Conservation (phyloP, 2,888 invertebrate species). For the Boloria euphrosyne region DNA sequence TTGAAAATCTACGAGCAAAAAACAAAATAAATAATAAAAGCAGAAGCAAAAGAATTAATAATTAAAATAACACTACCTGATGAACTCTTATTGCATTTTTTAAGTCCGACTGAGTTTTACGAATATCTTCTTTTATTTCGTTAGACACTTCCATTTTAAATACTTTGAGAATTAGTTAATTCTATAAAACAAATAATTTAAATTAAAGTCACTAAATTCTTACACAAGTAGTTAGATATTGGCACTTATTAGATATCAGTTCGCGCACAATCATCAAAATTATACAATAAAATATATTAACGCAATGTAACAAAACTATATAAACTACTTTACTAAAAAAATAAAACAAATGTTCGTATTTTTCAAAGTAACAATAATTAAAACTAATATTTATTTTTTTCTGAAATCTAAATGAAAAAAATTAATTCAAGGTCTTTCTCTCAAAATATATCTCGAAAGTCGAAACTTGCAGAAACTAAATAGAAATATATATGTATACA, state of each 20-base stretch:
- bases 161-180: slow-evolving; percentile 2
- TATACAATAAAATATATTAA: too few species aligned
- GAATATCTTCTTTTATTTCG: slow-evolving; percentile 83
- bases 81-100: slow-evolving; percentile 84
- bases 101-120: slow-evolving; percentile 82
- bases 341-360: too few species aligned
- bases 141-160: slow-evolving; percentile 82
- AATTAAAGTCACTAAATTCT: not conserved
- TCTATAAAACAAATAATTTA: slow-evolving; percentile 6
- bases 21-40: not conserved
- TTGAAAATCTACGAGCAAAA: slow-evolving; percentile 19
- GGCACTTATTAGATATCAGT: not conserved
- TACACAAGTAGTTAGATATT: slow-evolving; percentile 2
- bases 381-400: too few species aligned
- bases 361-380: too few species aligned
- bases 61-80: slow-evolving; percentile 75
- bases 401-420: too few species aligned
- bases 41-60: not conserved
- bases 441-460: too few species aligned
- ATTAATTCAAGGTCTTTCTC: too few species aligned
- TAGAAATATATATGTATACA: not conserved
- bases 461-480: too few species aligned
- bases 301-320: too few species aligned
- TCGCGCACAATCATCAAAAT: too few species aligned
- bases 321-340: too few species aligned